Evolutionary conservation across 1,140 invertebrate genomes (phyloP).

Genomic region (Diploscapter pachys): DNA sequence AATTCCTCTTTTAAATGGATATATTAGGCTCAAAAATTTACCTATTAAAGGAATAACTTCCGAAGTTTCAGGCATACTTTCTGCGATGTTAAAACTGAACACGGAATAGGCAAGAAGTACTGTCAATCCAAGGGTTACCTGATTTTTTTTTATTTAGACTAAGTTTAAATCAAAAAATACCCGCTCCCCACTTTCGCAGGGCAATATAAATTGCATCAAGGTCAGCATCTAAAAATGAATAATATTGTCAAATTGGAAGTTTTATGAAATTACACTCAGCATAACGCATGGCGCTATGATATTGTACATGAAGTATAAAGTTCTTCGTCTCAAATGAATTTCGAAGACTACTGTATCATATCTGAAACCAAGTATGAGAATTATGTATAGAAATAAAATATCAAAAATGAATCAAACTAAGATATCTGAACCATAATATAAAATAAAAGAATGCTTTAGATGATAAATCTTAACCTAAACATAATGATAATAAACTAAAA

Average conservation of each 20-base stretch:
- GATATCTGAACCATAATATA: no score
- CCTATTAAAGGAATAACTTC: constrained; percentile 80
- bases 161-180: no score
- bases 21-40: constrained; percentile 54
- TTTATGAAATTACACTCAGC: constrained; percentile 30
- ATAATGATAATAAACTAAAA: no score
- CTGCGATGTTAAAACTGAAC: constrained; percentile 83
- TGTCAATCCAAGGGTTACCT: constrained; percentile 73
- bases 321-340: constrained; percentile 65
- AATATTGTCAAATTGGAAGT: not conserved
- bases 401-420: no score
- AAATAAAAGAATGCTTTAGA: no score
- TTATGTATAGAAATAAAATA: no score
- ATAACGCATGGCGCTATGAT: constrained; percentile 74
- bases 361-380: not conserved
- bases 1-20: not conserved
- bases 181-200: constrained; percentile 79
- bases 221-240: constrained; percentile 32
- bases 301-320: constrained; percentile 85
- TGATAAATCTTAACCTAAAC: no score
- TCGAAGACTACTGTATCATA: constrained; percentile 35
- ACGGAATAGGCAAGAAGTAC: constrained; percentile 85
- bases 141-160: no score
- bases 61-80: constrained; percentile 80
- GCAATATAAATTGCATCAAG: constrained; percentile 72